Evolutionary conservation across 2,797 vertebrate species (phyloP).

Genomic region (Sebastes trivittatus): DNA sequence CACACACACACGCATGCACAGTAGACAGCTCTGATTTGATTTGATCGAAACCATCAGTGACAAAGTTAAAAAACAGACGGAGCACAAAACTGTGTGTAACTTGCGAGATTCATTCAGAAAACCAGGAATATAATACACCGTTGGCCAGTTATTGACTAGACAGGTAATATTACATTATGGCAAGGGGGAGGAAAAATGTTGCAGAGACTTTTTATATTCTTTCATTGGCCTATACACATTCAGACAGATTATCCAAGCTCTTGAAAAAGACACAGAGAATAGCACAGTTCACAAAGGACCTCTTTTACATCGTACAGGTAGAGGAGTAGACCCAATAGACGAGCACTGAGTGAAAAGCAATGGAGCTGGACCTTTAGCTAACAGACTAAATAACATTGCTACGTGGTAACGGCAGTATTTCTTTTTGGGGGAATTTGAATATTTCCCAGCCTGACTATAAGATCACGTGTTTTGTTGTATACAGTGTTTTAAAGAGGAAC

Average conservation of each 20-base stretch:
- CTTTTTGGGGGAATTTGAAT: slow-evolving; percentile 1
- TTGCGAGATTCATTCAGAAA: slow-evolving; percentile 1
- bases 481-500: not conserved
- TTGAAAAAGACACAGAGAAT: slow-evolving; percentile 11
- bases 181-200: not conserved
- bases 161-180: not conserved
- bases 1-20: not conserved
- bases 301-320: not conserved
- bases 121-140: not conserved
- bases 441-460: not conserved
- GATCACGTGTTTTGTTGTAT: not conserved
- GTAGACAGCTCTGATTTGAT: not conserved
- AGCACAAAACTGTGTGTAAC: not conserved
- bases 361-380: not conserved
- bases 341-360: slow-evolving; percentile 1
- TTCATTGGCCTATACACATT: not conserved
- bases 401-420: not conserved
- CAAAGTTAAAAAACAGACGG: not conserved
- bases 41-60: not conserved
- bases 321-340: not conserved
- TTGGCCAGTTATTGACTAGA: not conserved
- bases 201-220: not conserved
- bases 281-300: not conserved
- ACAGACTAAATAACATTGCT: not conserved
- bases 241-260: slow-evolving; percentile 1